Evolutionary conservation across 2,113 vertebrate species (phyloP).

Genomic region (Rhipidura dahli): DNA sequence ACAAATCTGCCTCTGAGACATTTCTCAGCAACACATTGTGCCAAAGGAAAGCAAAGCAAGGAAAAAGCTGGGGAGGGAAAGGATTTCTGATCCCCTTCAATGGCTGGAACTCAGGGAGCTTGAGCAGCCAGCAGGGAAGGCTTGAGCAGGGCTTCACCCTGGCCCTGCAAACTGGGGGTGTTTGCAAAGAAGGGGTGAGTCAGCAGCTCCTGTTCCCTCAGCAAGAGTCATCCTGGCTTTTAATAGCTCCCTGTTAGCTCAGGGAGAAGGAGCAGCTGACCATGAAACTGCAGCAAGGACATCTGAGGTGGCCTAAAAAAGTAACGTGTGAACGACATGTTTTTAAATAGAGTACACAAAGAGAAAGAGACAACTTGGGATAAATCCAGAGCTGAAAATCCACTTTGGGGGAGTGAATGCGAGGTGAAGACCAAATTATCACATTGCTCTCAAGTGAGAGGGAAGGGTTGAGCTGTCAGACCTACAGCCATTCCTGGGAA

Average conservation of each 20-base stretch:
- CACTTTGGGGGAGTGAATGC: neutral
- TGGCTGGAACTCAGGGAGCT: neutral
- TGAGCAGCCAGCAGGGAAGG: neutral
- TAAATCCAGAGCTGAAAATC: neutral
- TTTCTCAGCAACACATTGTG: neutral
- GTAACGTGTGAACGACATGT: neutral
- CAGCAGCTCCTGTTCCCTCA: neutral
- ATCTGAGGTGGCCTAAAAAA: neutral
- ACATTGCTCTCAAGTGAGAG: neutral
- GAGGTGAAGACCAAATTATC: neutral
- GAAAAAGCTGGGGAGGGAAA: neutral
- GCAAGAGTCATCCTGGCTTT: neutral
- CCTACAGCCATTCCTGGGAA: neutral
- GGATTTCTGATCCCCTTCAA: neutral
- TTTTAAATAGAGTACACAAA: neutral
- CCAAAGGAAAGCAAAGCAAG: neutral
- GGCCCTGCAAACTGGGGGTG: neutral
- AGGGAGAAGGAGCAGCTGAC: conserved; percentile 22
- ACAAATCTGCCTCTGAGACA: neutral
- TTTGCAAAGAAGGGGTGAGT: neutral
- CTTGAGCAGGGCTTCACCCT: neutral
- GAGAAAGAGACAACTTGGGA: neutral
- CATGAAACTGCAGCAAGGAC: conserved; percentile 33
- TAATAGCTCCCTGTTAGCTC: neutral
- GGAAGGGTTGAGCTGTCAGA: neutral